Evolutionary conservation across 1,140 invertebrate genomes (phyloP).

Genomic region (Andricus grossulariae): DNA sequence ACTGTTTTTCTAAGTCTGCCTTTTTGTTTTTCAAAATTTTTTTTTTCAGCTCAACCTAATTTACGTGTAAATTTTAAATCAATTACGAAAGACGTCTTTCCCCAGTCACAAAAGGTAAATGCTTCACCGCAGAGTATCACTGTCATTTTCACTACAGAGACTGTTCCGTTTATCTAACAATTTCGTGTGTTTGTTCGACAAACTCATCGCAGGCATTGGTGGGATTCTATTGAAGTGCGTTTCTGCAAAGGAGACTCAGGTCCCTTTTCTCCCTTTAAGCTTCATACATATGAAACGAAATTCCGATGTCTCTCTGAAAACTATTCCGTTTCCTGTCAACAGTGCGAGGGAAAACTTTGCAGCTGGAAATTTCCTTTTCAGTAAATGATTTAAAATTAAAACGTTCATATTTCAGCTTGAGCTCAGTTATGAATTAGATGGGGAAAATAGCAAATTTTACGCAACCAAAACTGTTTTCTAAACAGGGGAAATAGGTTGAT

Average conservation of each 20-base stretch:
- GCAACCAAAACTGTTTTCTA: too few relatives aligned
- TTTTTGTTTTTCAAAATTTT: too few relatives aligned
- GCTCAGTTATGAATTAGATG: too few relatives aligned
- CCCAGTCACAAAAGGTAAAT: too few relatives aligned
- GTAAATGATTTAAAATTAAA: conserved; percentile 13
- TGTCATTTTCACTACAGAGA: background rate
- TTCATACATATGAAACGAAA: conserved; percentile 24
- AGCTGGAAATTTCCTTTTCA: background rate
- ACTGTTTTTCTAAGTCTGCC: too few relatives aligned
- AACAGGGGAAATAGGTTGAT: too few relatives aligned
- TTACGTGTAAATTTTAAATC: too few relatives aligned
- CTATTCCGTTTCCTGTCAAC: background rate
- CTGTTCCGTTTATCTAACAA: conserved; percentile 24
- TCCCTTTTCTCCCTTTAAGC: conserved; percentile 27
- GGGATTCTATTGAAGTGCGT: conserved; percentile 18
- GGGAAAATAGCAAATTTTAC: too few relatives aligned
- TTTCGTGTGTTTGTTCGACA: conserved; percentile 19
- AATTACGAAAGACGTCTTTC: too few relatives aligned
- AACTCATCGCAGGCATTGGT: conserved; percentile 13
- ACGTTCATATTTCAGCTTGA: background rate
- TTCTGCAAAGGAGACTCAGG: background rate
- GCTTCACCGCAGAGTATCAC: too few relatives aligned
- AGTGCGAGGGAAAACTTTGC: background rate
- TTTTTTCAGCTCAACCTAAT: too few relatives aligned
- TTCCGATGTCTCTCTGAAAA: conserved; percentile 7